Percentiles rank a stretch among this genome's conserved stretches.
These are phyloP conservation scores for Netelia melanura DNA, from an alignment of 2,888 invertebrate genomes.

Conservation along the genomic window DNA sequence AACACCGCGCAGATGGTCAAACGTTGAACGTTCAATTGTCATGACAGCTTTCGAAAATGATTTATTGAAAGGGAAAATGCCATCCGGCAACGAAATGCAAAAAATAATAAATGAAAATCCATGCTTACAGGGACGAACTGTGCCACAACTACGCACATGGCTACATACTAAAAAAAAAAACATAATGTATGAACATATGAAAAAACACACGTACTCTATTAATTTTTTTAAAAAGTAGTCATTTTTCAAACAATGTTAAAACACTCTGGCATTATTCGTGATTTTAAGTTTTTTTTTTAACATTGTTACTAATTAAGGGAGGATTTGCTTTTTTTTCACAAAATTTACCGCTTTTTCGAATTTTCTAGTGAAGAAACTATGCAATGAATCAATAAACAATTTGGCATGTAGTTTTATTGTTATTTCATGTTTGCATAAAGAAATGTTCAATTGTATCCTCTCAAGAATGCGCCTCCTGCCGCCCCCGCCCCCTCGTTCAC, in stretches of 20 bases:
- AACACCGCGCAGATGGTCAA: constrained; percentile 44
- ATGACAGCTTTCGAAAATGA: constrained; percentile 40
- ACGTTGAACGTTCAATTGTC: constrained; percentile 33
- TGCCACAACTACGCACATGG: constrained; percentile 64
- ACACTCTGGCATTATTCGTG: no score
- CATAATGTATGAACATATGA: no score
- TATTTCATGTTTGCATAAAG: no score
- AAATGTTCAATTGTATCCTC: no score
- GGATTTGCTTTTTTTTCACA: neutral
- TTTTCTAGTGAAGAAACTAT: no score
- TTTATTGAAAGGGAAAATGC: constrained; percentile 36
- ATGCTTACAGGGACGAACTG: constrained; percentile 59
- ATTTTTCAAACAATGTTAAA: no score
- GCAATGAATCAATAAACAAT: no score
- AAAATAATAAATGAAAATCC: constrained; percentile 38
- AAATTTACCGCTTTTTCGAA: neutral
- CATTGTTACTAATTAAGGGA: neutral
- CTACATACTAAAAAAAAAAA: constrained; percentile 61
- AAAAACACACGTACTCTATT: no score
- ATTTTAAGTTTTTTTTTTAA: neutral
- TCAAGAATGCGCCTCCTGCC: no score
- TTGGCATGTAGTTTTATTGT: no score
- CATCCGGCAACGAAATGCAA: constrained; percentile 57
- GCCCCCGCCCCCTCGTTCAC: no score
- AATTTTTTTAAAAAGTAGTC: no score